Percentiles rank a stretch among this genome's conserved stretches.
phyloP scores from a whole-genome alignment of 1,140 invertebrate genomes.

The Rhynchophorus ferrugineus region DNA sequence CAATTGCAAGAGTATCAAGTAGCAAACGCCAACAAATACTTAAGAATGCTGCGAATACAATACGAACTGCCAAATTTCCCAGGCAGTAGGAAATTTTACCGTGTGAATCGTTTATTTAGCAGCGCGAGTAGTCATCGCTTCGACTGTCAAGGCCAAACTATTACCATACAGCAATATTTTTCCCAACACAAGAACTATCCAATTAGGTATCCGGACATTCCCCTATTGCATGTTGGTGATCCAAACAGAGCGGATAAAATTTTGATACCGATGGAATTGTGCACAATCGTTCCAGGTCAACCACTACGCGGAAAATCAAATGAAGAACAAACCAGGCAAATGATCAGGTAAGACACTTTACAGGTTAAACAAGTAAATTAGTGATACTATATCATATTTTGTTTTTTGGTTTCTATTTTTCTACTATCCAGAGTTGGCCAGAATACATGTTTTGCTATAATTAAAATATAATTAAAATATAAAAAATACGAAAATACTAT shows the following conservation, averaged over 20 bases:
- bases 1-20: not conserved
- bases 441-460: too few relatives aligned
- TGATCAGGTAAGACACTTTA: constrained; percentile 51
- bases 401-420: not conserved
- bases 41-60: constrained; percentile 33
- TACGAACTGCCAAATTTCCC: constrained; percentile 45
- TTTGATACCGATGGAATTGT: constrained; percentile 54
- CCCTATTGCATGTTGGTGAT: constrained; percentile 54
- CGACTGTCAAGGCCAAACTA: constrained; percentile 30
- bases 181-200: constrained; percentile 37
- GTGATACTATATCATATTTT: not conserved
- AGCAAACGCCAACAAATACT: constrained; percentile 23
- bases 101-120: constrained; percentile 45
- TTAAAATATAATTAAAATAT: too few relatives aligned
- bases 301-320: constrained; percentile 45
- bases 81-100: constrained; percentile 42
- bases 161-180: constrained; percentile 50
- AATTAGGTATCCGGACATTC: constrained; percentile 50
- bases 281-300: constrained; percentile 54
- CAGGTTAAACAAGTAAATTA: too few relatives aligned
- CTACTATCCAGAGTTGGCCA: too few relatives aligned
- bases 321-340: constrained; percentile 52
- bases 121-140: constrained; percentile 40
- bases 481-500: too few relatives aligned
- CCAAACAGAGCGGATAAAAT: constrained; percentile 41